Percentiles rank a stretch among this genome's conserved stretches.
These are phyloP conservation scores for Pica pica DNA, from an alignment of 2,113 vertebrate species.

Conservation along the genomic window DNA sequence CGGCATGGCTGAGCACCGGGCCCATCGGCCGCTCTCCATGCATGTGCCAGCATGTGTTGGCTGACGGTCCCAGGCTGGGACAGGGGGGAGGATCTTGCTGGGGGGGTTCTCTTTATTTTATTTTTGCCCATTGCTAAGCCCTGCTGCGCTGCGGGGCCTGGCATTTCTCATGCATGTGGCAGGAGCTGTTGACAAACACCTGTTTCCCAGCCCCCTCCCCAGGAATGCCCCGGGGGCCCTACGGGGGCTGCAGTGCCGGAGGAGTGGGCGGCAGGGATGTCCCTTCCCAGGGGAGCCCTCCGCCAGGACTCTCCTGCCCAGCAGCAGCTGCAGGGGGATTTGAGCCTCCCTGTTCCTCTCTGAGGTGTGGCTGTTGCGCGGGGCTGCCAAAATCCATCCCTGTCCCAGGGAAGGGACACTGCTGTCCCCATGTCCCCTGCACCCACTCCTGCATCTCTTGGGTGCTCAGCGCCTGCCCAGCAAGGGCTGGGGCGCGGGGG, in stretches of 20 bases:
- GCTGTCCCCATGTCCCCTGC: neutral
- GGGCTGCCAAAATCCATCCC: neutral
- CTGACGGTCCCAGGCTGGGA: neutral
- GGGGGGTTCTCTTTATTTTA: neutral
- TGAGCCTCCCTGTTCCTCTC: neutral
- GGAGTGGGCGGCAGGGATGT: neutral
- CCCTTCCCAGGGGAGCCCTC: neutral
- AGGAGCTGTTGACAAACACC: slow-evolving; percentile 58
- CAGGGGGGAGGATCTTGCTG: neutral
- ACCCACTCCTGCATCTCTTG: neutral
- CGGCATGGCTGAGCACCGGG: accelerated
- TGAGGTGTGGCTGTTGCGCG: neutral
- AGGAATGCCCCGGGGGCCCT: slow-evolving; percentile 8
- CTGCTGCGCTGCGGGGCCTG: neutral
- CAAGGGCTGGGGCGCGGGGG: neutral
- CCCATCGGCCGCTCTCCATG: accelerated
- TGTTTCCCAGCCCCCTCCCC: slow-evolving; percentile 38
- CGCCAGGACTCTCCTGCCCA: neutral
- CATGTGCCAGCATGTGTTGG: neutral
- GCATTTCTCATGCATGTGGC: neutral
- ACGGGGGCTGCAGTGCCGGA: accelerated
- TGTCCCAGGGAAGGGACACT: neutral
- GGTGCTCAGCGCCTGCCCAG: neutral
- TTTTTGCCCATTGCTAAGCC: slow-evolving; percentile 10
- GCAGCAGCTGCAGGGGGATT: neutral